These are phyloP conservation scores for Sitodiplosis mosellana DNA, from an alignment of 1,140 invertebrate species.

Conservation along the genomic window DNA sequence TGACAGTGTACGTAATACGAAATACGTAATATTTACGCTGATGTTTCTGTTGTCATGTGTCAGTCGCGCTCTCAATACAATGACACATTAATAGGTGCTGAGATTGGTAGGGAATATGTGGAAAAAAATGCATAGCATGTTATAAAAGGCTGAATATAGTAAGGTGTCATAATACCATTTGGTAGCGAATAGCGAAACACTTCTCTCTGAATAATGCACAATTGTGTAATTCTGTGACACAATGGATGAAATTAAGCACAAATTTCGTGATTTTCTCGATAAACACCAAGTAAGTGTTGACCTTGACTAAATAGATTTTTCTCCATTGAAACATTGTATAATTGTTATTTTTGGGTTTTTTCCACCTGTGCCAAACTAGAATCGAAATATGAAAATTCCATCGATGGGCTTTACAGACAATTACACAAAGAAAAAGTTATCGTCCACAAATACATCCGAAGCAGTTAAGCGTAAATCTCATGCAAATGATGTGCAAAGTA, in stretches of 20 bases:
- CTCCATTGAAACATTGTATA: neutral
- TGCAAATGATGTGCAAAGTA: constrained; percentile 13
- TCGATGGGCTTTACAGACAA: constrained; percentile 33
- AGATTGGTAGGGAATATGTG: too few species aligned
- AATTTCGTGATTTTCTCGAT: constrained; percentile 29
- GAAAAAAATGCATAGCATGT: too few species aligned
- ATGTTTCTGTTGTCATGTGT: too few species aligned
- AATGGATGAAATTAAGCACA: constrained; percentile 34
- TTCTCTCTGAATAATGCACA: neutral
- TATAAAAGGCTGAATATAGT: too few species aligned
- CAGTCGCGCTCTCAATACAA: too few species aligned
- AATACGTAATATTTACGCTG: too few species aligned
- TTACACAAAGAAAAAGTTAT: constrained; percentile 22
- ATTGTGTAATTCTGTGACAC: neutral
- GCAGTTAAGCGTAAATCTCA: constrained; percentile 5
- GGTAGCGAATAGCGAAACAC: too few species aligned
- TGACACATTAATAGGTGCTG: too few species aligned
- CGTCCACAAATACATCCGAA: constrained; percentile 6
- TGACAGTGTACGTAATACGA: too few species aligned
- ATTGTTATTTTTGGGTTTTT: too few species aligned
- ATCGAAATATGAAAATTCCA: constrained; percentile 30
- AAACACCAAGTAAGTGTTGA: constrained; percentile 27
- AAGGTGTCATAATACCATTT: too few species aligned
- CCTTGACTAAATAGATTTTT: neutral
- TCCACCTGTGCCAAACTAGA: too few species aligned